Evolutionary conservation across 1,140 invertebrate species (phyloP).

Genomic region (Drosophila grimshawi): DNA sequence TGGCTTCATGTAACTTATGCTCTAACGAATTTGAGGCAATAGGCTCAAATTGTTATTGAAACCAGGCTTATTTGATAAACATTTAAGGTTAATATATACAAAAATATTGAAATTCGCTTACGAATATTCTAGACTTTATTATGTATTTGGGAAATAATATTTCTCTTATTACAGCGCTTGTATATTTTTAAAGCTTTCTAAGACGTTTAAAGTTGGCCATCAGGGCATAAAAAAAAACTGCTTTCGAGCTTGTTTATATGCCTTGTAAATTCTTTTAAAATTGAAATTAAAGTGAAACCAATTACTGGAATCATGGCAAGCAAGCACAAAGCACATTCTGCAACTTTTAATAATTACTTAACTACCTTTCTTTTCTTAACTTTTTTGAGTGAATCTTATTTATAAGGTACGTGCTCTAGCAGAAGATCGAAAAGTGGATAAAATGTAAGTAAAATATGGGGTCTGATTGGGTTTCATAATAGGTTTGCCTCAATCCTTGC

Average conservation of each 20-base stretch:
- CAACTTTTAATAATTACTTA: too few relatives aligned
- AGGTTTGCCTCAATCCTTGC: too few relatives aligned
- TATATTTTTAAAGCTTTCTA: constrained; percentile 28
- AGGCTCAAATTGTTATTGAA: constrained; percentile 4
- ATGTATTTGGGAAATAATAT: neutral
- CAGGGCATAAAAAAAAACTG: constrained; percentile 27
- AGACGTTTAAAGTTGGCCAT: constrained; percentile 22
- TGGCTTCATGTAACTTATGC: constrained; percentile 51
- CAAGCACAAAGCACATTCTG: too few relatives aligned
- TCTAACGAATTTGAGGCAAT: constrained; percentile 25
- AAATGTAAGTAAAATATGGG: too few relatives aligned
- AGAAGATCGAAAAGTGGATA: too few relatives aligned
- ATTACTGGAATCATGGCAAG: too few relatives aligned
- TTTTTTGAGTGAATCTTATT: too few relatives aligned
- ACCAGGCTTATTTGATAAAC: constrained; percentile 13
- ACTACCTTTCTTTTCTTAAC: neutral
- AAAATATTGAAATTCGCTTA: neutral
- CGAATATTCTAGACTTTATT: neutral
- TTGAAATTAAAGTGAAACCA: constrained; percentile 20
- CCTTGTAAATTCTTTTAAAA: neutral
- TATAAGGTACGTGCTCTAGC: too few relatives aligned
- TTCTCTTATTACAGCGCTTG: neutral
- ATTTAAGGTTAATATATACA: neutral
- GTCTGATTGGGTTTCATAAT: too few relatives aligned
- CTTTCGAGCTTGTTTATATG: neutral